Base-by-base conservation (phyloP, 2,113 vertebrate species). In the Menidia beryllina region DNA sequence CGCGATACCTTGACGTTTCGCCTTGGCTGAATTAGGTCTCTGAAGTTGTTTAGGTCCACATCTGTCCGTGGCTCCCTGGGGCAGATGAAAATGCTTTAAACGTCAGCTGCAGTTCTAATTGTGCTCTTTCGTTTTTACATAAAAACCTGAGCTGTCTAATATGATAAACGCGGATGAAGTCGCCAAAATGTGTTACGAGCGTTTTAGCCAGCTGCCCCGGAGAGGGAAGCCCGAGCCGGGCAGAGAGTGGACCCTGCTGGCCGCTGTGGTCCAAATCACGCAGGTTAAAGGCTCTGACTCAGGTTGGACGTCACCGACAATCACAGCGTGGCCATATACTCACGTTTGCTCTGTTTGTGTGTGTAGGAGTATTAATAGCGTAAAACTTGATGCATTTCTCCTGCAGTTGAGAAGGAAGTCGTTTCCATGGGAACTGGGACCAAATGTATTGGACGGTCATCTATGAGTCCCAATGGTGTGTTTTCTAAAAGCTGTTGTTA, bases 381-480 rank as follows among this genome's bases (percentile, higher is more conserved):
- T 1, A 17, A n/a, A 6, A 17, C 0, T 43, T 4, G 7, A 45
- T 48, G 4, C 68, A 55, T 20, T 64, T 48, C 60, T 72, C 52
- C 21, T 56, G 43, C 84, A 94, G 95, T 87, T 61, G 84, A 65
- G 1, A 96, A 92, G 74, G 94, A 97, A 90, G 94, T 99, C 23
- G 94, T 99, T 84, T 95, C 98, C 26, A 57, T 99, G 90, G 98
- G 96, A 88, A 99, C 96, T 2, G 97, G 98, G 69, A 98, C 98
- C 15, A 99, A 99, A 83, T 99, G 98, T 75, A 94, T 99, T 51
- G 97, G 97, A 45, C 91, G 83, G 53, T 92, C 89, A 34, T 90
- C 94, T 50, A 95, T 99, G 96, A 95, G 96, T 75, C 92, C 92
- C 59, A 93, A 49, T 0, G 98, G 97, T 98, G 84, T 90, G 94